Conservation (phyloP, 2,888 invertebrate genomes). For the Aradus depressus region DNA sequence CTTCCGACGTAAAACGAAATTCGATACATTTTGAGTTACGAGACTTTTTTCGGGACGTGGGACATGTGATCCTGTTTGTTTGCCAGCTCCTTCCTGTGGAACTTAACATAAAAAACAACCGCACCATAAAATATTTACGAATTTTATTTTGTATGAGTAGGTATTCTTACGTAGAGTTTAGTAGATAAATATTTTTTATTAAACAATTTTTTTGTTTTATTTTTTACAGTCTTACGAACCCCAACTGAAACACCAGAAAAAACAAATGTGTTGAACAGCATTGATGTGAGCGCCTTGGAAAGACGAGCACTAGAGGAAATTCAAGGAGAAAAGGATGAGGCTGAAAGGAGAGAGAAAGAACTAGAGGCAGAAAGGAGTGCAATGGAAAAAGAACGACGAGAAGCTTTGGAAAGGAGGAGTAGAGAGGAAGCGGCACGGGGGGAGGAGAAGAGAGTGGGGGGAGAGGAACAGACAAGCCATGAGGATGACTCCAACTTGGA, state of each 20-base stretch:
- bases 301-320: constrained; percentile 11
- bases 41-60: too few species aligned
- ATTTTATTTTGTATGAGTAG: too few species aligned
- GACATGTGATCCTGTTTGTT: too few species aligned
- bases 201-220: background rate
- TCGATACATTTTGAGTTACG: too few species aligned
- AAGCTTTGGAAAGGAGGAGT: background rate
- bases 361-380: background rate
- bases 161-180: too few species aligned
- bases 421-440: background rate
- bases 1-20: too few species aligned
- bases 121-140: too few species aligned
- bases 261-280: background rate
- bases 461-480: background rate
- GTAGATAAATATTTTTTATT: too few species aligned
- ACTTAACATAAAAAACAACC: too few species aligned
- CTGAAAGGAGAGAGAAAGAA: background rate
- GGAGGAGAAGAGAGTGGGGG: background rate
- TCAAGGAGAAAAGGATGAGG: constrained; percentile 10
- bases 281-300: constrained; percentile 15
- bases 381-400: background rate
- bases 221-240: background rate
- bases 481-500: constrained; percentile 2
- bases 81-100: too few species aligned
- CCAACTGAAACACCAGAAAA: background rate